Conservation (phyloP, 2,113 vertebrate genomes). For the Canis aureus region DNA sequence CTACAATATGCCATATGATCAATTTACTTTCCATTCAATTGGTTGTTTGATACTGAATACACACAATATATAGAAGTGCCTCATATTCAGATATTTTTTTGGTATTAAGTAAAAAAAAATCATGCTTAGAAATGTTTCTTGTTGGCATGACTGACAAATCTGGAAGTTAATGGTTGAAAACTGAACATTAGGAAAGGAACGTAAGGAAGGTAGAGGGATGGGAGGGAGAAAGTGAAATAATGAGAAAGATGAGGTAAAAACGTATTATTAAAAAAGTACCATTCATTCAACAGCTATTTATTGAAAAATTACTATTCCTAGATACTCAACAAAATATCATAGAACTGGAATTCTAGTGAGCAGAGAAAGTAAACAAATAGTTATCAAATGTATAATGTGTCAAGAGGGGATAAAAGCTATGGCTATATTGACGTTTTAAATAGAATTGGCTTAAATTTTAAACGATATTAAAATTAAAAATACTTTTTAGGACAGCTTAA, state of each 20-base stretch:
- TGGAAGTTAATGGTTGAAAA: slow-evolving; percentile 20
- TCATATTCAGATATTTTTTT: slow-evolving; percentile 7
- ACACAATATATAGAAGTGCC: not conserved
- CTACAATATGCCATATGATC: not conserved
- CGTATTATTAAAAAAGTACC: not conserved
- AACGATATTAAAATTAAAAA: slow-evolving; percentile 26
- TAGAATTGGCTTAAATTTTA: not conserved
- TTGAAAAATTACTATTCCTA: not conserved
- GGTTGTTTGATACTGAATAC: not conserved
- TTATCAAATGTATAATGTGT: not conserved
- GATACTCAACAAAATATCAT: not conserved
- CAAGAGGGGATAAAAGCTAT: not conserved
- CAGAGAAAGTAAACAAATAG: not conserved
- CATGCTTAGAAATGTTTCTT: slow-evolving; percentile 30
- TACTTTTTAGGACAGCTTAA: not conserved
- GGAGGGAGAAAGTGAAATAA: slow-evolving; percentile 15
- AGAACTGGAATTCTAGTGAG: not conserved
- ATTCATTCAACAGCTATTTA: not conserved
- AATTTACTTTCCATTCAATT: slow-evolving; percentile 10
- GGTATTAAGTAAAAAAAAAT: not conserved
- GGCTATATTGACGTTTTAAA: not conserved
- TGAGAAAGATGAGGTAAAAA: not conserved
- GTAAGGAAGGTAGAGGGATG: not conserved
- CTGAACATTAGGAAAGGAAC: not conserved
- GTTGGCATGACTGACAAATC: not conserved